Conservation (phyloP, 1,140 invertebrate species). For the Sycophaga agraensis region DNA sequence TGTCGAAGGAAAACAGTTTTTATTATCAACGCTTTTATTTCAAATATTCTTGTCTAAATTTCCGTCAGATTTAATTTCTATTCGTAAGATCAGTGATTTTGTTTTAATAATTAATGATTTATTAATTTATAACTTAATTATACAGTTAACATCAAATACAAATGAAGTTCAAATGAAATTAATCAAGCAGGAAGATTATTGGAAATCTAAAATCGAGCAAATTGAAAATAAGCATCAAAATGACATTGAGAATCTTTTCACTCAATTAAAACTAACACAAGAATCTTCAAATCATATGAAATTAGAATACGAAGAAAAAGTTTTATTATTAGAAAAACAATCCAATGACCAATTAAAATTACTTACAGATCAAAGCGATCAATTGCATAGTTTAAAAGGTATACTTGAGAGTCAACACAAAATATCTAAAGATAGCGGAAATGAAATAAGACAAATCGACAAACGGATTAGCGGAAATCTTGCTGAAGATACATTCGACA, state of each 20-base stretch:
- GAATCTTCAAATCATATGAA: slow-evolving; percentile 42
- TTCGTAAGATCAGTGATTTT: neutral
- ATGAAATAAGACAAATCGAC: neutral
- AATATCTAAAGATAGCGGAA: neutral
- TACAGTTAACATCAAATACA: slow-evolving; percentile 43
- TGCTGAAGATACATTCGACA: neutral
- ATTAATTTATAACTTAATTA: slow-evolving; percentile 7
- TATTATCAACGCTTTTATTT: too few species aligned
- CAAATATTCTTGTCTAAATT: too few species aligned
- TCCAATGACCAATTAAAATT: slow-evolving; percentile 44
- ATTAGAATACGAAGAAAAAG: slow-evolving; percentile 48
- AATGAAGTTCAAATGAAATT: slow-evolving; percentile 51
- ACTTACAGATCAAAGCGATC: slow-evolving; percentile 46
- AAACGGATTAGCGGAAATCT: neutral
- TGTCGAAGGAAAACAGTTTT: too few species aligned
- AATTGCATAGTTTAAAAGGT: slow-evolving; percentile 42
- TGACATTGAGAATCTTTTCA: slow-evolving; percentile 48
- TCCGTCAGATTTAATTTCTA: neutral
- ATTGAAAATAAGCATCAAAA: slow-evolving; percentile 48
- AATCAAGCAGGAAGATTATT: slow-evolving; percentile 50
- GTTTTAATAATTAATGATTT: neutral
- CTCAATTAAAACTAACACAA: slow-evolving; percentile 49
- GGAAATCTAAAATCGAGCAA: slow-evolving; percentile 50
- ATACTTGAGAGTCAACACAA: slow-evolving; percentile 34
- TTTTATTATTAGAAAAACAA: slow-evolving; percentile 47